These are phyloP conservation scores for Pedionomus torquatus DNA, from an alignment of 2,113 vertebrate species.

Conservation along the genomic window DNA sequence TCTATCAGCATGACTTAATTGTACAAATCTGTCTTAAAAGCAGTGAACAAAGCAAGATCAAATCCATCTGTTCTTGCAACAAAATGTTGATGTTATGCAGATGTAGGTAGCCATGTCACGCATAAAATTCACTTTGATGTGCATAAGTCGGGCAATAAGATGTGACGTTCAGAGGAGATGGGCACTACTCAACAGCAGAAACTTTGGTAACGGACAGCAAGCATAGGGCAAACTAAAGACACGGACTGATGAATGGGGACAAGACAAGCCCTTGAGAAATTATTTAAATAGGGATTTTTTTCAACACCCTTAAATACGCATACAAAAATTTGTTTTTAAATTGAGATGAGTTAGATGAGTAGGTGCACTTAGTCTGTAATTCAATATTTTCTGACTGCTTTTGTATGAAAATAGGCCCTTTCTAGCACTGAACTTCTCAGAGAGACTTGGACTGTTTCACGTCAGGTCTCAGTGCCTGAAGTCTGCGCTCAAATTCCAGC, in stretches of 20 bases:
- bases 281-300: neutral
- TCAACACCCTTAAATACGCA: neutral
- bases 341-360: no score
- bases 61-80: neutral
- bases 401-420: neutral
- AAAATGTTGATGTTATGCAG: neutral
- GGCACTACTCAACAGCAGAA: neutral
- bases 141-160: neutral
- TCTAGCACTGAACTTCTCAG: neutral
- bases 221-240: neutral
- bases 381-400: neutral
- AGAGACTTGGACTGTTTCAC: neutral
- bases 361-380: no score
- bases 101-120: neutral
- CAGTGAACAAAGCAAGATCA: neutral
- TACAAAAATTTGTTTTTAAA: no score
- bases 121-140: fast-evolving
- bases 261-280: neutral
- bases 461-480: neutral
- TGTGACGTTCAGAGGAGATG: neutral
- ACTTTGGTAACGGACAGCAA: neutral
- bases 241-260: neutral
- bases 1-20: neutral
- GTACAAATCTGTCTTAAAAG: neutral
- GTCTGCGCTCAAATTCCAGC: neutral